phyloP scores from a whole-genome alignment of 2,113 vertebrate species.

The Pomatostomus ruficeps region DNA sequence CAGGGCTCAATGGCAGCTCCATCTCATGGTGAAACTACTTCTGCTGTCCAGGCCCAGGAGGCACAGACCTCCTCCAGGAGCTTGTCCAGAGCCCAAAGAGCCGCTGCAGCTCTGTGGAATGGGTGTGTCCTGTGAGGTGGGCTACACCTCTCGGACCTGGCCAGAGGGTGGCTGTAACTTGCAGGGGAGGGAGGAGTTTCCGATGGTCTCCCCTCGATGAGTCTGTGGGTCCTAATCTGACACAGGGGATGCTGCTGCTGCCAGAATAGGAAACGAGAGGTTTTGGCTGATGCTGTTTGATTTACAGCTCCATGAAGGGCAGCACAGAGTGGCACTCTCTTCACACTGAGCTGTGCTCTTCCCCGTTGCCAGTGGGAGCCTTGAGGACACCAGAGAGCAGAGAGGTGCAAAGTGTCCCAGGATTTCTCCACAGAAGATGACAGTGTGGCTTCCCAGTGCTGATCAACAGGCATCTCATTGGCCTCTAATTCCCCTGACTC shows the following conservation, averaged over 20 bases:
- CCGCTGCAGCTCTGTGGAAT: neutral
- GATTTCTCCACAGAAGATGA: neutral
- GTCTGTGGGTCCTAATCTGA: neutral
- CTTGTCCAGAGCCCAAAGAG: neutral
- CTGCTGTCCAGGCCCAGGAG: neutral
- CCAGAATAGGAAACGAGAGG: neutral
- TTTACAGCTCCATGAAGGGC: neutral
- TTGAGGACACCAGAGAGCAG: neutral
- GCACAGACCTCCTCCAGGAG: neutral
- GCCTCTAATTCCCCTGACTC: neutral
- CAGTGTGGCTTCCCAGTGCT: neutral
- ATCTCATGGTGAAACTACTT: neutral
- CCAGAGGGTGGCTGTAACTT: neutral
- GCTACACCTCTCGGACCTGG: neutral
- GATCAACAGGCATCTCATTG: neutral
- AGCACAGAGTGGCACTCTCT: no score
- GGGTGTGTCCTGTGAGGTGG: accelerated
- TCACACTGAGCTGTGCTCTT: neutral
- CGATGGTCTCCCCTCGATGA: neutral
- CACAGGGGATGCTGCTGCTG: neutral
- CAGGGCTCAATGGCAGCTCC: neutral
- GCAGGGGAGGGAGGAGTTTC: neutral
- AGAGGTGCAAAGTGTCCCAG: neutral
- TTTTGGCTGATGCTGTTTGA: neutral
- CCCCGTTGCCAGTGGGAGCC: neutral